These are phyloP conservation scores for Melanotaenia maccullochi DNA, from an alignment of 2,797 vertebrate genomes.

Conservation along the genomic window DNA sequence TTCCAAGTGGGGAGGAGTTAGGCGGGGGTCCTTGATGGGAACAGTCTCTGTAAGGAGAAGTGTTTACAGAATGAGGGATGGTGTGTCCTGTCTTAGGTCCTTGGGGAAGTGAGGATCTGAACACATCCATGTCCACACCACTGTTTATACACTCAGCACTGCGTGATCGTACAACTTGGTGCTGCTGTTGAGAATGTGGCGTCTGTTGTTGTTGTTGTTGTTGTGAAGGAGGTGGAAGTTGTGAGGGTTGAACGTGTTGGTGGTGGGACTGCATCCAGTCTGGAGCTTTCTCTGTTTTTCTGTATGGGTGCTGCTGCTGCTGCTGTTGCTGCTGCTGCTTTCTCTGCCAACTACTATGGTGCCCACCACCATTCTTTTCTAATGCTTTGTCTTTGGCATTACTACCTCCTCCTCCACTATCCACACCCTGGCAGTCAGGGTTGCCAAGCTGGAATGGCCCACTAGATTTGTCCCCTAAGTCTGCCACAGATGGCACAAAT, in stretches of 20 bases:
- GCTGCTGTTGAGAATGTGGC: slow-evolving; percentile 78
- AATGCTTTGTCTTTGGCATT: slow-evolving; percentile 88
- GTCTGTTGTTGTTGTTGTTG: slow-evolving; percentile 65
- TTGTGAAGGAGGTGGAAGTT: slow-evolving; percentile 72
- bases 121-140: slow-evolving; percentile 82
- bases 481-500: slow-evolving; percentile 91
- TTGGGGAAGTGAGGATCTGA: slow-evolving; percentile 83
- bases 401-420: slow-evolving; percentile 72
- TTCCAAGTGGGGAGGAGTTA: slow-evolving; percentile 79
- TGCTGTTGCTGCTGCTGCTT: slow-evolving; percentile 83
- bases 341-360: slow-evolving; percentile 82
- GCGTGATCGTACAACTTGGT: slow-evolving; percentile 83
- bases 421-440: slow-evolving; percentile 86
- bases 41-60: slow-evolving; percentile 88
- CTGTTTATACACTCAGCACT: slow-evolving; percentile 89
- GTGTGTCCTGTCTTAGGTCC: slow-evolving; percentile 84
- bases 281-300: slow-evolving; percentile 88
- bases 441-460: slow-evolving; percentile 88
- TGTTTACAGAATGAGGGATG: slow-evolving; percentile 88
- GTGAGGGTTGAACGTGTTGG: slow-evolving; percentile 78
- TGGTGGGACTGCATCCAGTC: slow-evolving; percentile 88
- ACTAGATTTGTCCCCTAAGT: slow-evolving; percentile 87
- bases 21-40: slow-evolving; percentile 84
- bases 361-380: slow-evolving; percentile 78
- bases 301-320: slow-evolving; percentile 86